phyloP scores from a whole-genome alignment of 2,888 invertebrate species.

The Zhengitettix transpicula region DNA sequence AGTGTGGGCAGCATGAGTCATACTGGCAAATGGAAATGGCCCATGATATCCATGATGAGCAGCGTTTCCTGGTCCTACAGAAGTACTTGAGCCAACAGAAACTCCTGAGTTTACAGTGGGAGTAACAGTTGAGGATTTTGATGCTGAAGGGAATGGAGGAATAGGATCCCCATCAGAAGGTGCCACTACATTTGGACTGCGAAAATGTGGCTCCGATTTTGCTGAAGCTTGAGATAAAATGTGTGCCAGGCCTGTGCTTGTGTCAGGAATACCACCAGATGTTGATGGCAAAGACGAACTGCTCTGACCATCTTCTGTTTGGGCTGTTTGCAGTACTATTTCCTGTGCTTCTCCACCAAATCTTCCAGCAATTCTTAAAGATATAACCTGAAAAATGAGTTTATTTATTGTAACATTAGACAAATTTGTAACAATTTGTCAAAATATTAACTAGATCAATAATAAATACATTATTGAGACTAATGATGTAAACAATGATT shows the following conservation, averaged over 20 bases:
- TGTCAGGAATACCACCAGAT: constrained; percentile 3
- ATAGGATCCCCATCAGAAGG: constrained; percentile 60
- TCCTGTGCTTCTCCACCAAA: constrained; percentile 54
- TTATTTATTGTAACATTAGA: too few relatives aligned
- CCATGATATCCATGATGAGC: constrained; percentile 31
- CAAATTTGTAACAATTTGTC: too few relatives aligned
- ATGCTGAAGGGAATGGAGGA: constrained; percentile 24
- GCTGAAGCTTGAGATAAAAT: constrained; percentile 10
- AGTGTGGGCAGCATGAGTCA: constrained; percentile 72
- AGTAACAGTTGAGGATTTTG: background rate
- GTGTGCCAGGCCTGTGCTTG: constrained; percentile 10
- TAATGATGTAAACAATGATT: too few relatives aligned
- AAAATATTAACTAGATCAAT: too few relatives aligned
- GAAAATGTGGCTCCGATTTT: constrained; percentile 19
- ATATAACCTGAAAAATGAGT: constrained; percentile 33
- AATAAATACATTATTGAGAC: too few relatives aligned
- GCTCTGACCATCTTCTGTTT: constrained; percentile 21
- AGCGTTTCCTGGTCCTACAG: constrained; percentile 16
- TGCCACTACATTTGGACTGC: constrained; percentile 68
- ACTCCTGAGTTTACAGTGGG: constrained; percentile 9
- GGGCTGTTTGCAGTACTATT: constrained; percentile 41
- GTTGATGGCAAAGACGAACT: constrained; percentile 14
- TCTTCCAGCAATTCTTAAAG: constrained; percentile 44
- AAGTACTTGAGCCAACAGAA: constrained; percentile 9
- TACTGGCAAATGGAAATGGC: constrained; percentile 76